A percentile compares a stretch with the other conserved stretches of the same genome.
Conservation (phyloP, 2,113 vertebrate genomes). For the Chunga burmeisteri region DNA sequence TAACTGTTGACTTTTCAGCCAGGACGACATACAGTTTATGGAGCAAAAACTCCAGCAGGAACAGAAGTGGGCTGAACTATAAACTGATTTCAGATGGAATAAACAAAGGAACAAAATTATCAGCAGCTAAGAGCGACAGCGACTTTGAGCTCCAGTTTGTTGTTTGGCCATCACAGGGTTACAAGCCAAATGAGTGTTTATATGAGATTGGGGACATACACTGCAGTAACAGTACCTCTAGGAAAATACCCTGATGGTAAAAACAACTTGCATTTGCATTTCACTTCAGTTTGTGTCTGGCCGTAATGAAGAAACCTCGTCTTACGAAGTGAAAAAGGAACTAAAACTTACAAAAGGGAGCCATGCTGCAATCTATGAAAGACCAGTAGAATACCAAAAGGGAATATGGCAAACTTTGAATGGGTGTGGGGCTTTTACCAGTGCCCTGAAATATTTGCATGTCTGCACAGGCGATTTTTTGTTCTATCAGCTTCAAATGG, state of each 20-base stretch:
- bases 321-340: background rate
- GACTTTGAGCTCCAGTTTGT: background rate
- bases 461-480: background rate
- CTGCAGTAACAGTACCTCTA: background rate
- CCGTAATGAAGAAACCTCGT: background rate
- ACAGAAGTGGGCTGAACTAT: slow-evolving; percentile 13
- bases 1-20: slow-evolving; percentile 55
- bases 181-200: background rate
- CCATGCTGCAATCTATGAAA: background rate
- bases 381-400: background rate
- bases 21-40: slow-evolving; percentile 23
- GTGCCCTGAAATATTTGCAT: background rate
- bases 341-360: background rate
- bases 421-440: background rate
- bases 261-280: background rate
- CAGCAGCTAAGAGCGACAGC: background rate
- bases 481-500: background rate
- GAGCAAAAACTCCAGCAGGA: slow-evolving; percentile 34
- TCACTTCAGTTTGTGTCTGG: background rate
- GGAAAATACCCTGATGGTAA: background rate
- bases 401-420: background rate
- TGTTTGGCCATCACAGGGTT: background rate
- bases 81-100: background rate
- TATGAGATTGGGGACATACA: background rate
- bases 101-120: slow-evolving; percentile 29